These are phyloP conservation scores for Leguminivora glycinivorella DNA, from an alignment of 1,140 invertebrate genomes.

Conservation along the genomic window DNA sequence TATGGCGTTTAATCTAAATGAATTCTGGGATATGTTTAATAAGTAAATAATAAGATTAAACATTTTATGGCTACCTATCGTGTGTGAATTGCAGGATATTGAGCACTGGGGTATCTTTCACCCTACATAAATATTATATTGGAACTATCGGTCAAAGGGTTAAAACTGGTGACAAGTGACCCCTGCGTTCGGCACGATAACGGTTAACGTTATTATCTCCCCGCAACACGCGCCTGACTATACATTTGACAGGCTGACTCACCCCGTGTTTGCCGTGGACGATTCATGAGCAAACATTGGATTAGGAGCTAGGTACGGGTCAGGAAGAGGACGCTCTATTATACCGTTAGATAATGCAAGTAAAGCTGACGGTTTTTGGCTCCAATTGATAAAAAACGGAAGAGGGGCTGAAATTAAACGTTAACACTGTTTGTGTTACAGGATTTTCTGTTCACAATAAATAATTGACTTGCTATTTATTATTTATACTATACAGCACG, in stretches of 20 bases:
- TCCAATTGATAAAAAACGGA: not conserved
- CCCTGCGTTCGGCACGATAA: not conserved
- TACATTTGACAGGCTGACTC: constrained; percentile 16
- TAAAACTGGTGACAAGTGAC: constrained; percentile 1
- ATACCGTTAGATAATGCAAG: constrained; percentile 2
- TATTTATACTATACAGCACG: too few species aligned
- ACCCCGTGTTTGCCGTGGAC: constrained; percentile 14
- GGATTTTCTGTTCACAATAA: too few species aligned
- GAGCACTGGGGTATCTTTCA: too few species aligned
- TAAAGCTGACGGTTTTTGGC: not conserved
- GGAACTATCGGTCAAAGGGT: constrained; percentile 5
- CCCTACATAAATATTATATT: not conserved
- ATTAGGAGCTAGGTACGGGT: constrained; percentile 17
- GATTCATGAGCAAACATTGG: constrained; percentile 15
- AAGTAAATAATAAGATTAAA: too few species aligned
- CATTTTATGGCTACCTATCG: too few species aligned
- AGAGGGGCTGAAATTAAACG: not conserved
- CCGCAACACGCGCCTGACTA: constrained; percentile 15
- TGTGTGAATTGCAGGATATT: too few species aligned
- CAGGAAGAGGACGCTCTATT: not conserved
- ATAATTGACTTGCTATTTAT: too few species aligned
- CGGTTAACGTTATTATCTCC: constrained; percentile 11
- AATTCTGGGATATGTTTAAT: too few species aligned
- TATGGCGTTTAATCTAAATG: too few species aligned
- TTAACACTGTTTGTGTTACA: not conserved